Percentiles rank a stretch among this genome's conserved stretches.
Conservation (phyloP, 2,113 vertebrate genomes). For the Gasterosteus aculeatus region DNA sequence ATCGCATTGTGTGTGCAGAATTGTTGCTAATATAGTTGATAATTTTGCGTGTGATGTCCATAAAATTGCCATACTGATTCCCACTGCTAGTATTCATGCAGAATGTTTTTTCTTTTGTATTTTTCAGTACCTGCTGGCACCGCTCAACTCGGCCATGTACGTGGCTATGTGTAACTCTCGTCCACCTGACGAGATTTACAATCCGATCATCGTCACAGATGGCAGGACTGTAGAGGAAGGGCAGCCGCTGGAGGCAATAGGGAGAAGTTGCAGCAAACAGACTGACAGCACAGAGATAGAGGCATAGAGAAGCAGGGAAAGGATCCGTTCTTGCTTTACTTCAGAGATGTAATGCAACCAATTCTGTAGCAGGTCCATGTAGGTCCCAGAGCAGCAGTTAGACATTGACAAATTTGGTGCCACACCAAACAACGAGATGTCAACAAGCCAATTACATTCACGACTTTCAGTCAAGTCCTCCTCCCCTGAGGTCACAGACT, state of each 20-base stretch:
- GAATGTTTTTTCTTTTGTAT: not conserved
- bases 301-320: not conserved
- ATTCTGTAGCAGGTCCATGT: too few relatives aligned
- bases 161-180: slow-evolving; percentile 45
- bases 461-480: too few relatives aligned
- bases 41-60: not conserved
- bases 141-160: slow-evolving; percentile 22
- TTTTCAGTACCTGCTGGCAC: slow-evolving; percentile 57
- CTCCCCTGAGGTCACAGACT: too few relatives aligned
- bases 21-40: not conserved
- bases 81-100: not conserved
- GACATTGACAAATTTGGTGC: too few relatives aligned
- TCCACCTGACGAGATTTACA: slow-evolving; percentile 56
- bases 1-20: not conserved
- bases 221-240: not conserved
- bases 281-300: not conserved
- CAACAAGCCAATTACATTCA: too few relatives aligned
- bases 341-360: not conserved
- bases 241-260: not conserved
- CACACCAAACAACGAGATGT: too few relatives aligned
- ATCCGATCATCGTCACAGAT: slow-evolving; percentile 56
- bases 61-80: not conserved
- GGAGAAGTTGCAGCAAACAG: not conserved
- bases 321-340: not conserved
- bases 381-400: not conserved